A percentile compares a stretch with the other conserved stretches of the same genome.
Evolutionary conservation across 1,140 invertebrate genomes (phyloP).

Genomic region (Musca domestica): DNA sequence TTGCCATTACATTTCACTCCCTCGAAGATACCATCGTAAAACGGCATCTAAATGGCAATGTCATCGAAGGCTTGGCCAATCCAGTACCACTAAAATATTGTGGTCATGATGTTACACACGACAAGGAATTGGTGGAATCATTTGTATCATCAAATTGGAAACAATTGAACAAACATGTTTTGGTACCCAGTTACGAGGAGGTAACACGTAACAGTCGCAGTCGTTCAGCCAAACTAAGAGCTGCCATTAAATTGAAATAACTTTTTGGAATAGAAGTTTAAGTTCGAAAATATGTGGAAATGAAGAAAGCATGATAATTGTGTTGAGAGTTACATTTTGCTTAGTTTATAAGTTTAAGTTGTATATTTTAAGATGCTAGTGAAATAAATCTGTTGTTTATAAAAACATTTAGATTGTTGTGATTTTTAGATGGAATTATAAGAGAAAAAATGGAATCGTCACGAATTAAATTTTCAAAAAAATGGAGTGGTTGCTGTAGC

Average conservation of each 20-base stretch:
- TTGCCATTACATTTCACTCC: slow-evolving; percentile 88
- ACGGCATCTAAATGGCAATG: slow-evolving; percentile 77
- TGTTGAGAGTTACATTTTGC: slow-evolving; percentile 17
- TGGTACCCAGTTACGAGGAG: slow-evolving; percentile 72
- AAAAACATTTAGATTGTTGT: too few species aligned
- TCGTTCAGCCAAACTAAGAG: slow-evolving; percentile 84
- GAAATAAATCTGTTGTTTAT: too few species aligned
- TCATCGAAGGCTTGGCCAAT: slow-evolving; percentile 67
- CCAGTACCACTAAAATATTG: slow-evolving; percentile 66
- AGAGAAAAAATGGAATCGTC: too few species aligned
- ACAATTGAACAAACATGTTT: slow-evolving; percentile 77
- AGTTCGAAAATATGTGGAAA: background rate
- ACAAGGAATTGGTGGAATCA: slow-evolving; percentile 61
- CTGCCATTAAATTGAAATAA: slow-evolving; percentile 66
- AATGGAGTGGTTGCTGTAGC: too few species aligned
- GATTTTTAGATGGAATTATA: too few species aligned
- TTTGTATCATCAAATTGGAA: slow-evolving; percentile 70
- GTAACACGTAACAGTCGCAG: slow-evolving; percentile 76
- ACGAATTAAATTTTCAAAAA: too few species aligned
- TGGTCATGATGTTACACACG: slow-evolving; percentile 58
- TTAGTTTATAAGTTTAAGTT: background rate
- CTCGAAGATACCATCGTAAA: slow-evolving; percentile 95
- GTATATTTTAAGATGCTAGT: too few species aligned
- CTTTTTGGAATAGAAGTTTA: background rate
- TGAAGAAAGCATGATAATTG: background rate